Conservation (phyloP, 2,888 invertebrate species). For the Lutraria lutraria region DNA sequence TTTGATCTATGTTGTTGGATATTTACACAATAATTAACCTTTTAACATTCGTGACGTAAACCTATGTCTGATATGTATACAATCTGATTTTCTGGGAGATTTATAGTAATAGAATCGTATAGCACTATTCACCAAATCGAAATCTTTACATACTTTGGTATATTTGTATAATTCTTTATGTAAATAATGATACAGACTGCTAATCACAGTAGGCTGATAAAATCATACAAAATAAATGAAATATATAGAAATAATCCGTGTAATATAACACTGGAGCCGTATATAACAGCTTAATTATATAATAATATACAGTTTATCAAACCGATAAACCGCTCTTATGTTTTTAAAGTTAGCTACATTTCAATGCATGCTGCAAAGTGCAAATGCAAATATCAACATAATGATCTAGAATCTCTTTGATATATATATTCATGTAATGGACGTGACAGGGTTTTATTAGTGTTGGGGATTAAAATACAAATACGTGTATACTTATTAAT, state of each 20-base stretch:
- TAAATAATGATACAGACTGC: slow-evolving; percentile 25
- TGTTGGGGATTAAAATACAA: too few relatives aligned
- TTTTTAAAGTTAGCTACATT: too few relatives aligned
- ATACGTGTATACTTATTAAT: too few relatives aligned
- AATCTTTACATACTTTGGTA: not conserved
- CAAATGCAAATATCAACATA: too few relatives aligned
- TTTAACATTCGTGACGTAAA: slow-evolving; percentile 29
- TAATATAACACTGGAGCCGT: not conserved
- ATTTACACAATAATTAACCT: slow-evolving; percentile 29
- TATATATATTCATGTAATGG: too few relatives aligned
- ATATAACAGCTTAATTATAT: slow-evolving; percentile 6
- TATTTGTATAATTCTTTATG: slow-evolving; percentile 28
- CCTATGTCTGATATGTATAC: not conserved
- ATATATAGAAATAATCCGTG: not conserved
- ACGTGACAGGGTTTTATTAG: too few relatives aligned
- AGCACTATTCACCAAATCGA: slow-evolving; percentile 25
- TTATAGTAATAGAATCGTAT: slow-evolving; percentile 43
- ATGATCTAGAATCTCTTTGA: too few relatives aligned
- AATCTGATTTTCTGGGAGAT: slow-evolving; percentile 14
- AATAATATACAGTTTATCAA: not conserved
- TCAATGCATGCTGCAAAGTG: not conserved
- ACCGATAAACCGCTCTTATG: too few relatives aligned
- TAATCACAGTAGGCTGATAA: not conserved
- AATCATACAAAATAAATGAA: slow-evolving; percentile 14
- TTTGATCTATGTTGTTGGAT: slow-evolving; percentile 21